Base-by-base conservation (phyloP, 1,140 invertebrate genomes). In the Zaprionus ghesquierei region DNA sequence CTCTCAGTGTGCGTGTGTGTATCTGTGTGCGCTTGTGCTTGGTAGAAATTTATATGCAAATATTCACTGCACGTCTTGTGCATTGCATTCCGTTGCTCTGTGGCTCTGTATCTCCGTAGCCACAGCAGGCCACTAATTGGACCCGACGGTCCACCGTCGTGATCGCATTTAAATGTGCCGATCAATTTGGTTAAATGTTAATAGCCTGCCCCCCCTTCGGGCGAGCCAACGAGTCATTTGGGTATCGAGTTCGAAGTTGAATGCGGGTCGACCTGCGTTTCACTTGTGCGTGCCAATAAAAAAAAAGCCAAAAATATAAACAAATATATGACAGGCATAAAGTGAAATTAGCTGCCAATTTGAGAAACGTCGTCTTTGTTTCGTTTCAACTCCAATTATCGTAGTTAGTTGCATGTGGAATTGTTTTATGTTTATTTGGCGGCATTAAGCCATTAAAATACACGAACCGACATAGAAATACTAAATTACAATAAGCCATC, bases 161-260 rank as follows among this genome's bases (percentile, higher is more conserved):
- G 82, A 87, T 87, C 82, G 82, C 82, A 87, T 87, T 87, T 87
- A 87, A 87, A 87, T 87, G 82, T 84, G 84, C 82, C 84, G 82
- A 87, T 87, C 82, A 87, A 87, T 87, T 86, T 86, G 70, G 79
- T 87, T 86, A 86, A 86, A 86, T 86, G 82, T 86, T 86, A 86
- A 86, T 82, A 77, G 72, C 84, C 75, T 71, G 64, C n/a, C 35
- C 35, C 35, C 35, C 31, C 27, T 33, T 61, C 59, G 82, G 82
- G 82, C 70, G 81, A 78, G 81, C 51, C 65, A 44, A 33, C 15
- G 66, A 27, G 29, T 31, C 44, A 61, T 33, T 79, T 69, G 50
- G 49, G 50, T 27, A 69, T 79, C 22, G 46, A 25, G 38, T 35
- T 63, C 33, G 38, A 38, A 59, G 64, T 27, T 75, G 15, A 56